Base-by-base conservation (phyloP, 2,888 invertebrate species). In the Catocala sponsa region DNA sequence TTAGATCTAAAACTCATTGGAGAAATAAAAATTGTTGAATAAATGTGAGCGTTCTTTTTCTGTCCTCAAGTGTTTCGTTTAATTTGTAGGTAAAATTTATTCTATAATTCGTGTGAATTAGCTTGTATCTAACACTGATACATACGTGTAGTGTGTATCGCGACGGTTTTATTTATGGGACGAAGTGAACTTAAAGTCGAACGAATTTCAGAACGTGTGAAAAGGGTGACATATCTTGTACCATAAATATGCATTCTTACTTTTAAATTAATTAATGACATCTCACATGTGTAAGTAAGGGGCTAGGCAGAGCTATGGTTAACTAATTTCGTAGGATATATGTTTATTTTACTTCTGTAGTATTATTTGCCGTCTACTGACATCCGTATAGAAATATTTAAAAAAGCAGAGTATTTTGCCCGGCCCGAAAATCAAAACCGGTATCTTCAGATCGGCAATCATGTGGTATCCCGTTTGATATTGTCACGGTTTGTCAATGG, bases 1-100 rank as follows among this genome's bases (percentile, higher is more conserved):
- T 58, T 43, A 66, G 62, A 67, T 62, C 54, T 44, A 7, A 57
- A 44, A 33, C 10, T n/a, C 15, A 38, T 15, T 51, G 35, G 11
- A 10, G 7, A 5, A 15, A 0, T 44, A 5, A 2, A 2, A 2
- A 2, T 5, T 44, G 9, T 46, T 46, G 10, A 48, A 9, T 0
- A 48, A 15, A 11, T 33, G 0, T 32, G 41, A 25, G 32, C 5
- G 13, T 7, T 41, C 1, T 53, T 52, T 52, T 11, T 53, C 25
- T 53, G 53, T 11, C 43, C 42, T 43, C 53, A 53, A 43, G 9
- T 52, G 42, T 43, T 32, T 53, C 41, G 52, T 42, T 41, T 41
- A 42, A 52, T 52, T 42, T 42, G 41, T 52, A 52, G 42, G 15
- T 52, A 52, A 42, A 42, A 43, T 50, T 35, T 7, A 50, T 35